Percentiles rank a stretch among this genome's conserved stretches.
Evolutionary conservation across 2,113 vertebrate species (phyloP).

Genomic region (Struthio camelus): DNA sequence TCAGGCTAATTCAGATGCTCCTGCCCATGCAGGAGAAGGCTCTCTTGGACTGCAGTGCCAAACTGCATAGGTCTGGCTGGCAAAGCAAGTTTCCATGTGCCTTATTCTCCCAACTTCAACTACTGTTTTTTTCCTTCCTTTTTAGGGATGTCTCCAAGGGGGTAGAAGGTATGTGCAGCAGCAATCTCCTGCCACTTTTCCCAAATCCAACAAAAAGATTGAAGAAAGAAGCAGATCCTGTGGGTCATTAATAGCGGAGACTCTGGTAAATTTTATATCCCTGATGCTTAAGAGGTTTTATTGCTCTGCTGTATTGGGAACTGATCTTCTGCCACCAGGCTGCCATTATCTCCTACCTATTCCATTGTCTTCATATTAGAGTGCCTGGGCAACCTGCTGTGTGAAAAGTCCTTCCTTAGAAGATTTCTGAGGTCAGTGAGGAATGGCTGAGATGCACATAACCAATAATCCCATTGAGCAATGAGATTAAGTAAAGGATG

Average conservation of each 20-base stretch:
- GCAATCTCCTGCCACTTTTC: background rate
- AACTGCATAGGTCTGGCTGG: background rate
- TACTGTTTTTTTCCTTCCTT: background rate
- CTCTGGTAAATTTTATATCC: background rate
- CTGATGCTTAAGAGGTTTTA: background rate
- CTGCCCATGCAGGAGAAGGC: background rate
- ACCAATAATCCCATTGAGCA: background rate
- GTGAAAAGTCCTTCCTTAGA: background rate
- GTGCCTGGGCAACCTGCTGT: background rate
- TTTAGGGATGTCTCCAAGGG: background rate
- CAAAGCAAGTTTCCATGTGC: rapidly evolving
- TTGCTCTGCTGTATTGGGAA: background rate
- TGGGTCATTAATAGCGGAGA: background rate
- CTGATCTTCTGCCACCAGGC: background rate
- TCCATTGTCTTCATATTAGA: background rate
- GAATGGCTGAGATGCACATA: background rate
- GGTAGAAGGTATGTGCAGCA: background rate
- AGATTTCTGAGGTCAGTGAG: background rate
- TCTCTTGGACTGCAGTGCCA: background rate
- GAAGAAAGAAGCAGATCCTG: background rate
- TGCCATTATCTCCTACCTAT: background rate
- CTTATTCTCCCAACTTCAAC: background rate
- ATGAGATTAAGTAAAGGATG: background rate
- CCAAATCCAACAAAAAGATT: background rate
- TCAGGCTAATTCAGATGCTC: no score